These are phyloP conservation scores for Pygoscelis adeliae DNA, from an alignment of 2,113 vertebrate species.

Conservation along the genomic window DNA sequence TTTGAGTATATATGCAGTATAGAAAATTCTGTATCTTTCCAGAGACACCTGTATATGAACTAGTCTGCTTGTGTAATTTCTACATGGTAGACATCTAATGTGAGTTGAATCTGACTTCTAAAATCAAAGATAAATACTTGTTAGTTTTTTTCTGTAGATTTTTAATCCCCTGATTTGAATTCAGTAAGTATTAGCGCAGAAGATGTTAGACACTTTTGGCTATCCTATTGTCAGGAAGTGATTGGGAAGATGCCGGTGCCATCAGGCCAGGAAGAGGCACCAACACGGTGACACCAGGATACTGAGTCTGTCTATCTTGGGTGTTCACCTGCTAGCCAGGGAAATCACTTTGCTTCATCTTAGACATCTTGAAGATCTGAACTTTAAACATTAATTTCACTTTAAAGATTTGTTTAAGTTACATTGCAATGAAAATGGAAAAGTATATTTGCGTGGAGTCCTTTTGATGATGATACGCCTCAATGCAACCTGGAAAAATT, in stretches of 20 bases:
- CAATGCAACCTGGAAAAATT: not conserved
- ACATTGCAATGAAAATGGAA: not conserved
- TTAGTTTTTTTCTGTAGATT: not conserved
- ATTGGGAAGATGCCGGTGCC: not conserved
- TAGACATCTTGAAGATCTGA: not conserved
- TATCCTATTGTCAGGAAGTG: not conserved
- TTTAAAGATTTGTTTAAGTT: not conserved
- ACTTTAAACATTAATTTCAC: not conserved
- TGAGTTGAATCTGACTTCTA: not conserved
- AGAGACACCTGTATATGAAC: not conserved
- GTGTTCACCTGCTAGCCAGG: not conserved
- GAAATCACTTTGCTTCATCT: not conserved
- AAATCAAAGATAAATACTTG: not conserved
- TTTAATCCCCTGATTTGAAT: not conserved
- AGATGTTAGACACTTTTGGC: not conserved
- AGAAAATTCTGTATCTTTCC: not conserved
- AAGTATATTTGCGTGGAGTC: not conserved
- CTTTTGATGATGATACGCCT: not conserved
- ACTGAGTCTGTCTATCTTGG: not conserved
- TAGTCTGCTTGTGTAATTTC: not conserved
- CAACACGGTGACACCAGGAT: not conserved
- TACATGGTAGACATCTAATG: not conserved
- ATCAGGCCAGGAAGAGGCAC: not conserved
- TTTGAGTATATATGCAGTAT: not conserved
- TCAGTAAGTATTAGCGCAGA: not conserved